Percentiles rank a stretch among this genome's conserved stretches.
phyloP scores from a whole-genome alignment of 92 coral and sea anemone genomes.

The Porites cylindrica region DNA sequence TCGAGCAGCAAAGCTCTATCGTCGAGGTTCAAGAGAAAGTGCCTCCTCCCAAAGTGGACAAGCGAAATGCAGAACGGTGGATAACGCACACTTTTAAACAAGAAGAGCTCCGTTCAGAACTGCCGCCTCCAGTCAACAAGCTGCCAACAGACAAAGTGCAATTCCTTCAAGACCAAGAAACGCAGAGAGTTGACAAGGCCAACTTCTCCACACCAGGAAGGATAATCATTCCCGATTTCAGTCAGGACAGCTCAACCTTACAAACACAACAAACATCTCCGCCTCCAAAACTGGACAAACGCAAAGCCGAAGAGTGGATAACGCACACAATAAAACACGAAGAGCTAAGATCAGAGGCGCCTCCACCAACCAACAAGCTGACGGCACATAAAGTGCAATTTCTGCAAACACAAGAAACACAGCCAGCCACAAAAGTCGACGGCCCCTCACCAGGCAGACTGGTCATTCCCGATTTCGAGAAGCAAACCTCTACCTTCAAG shows the following conservation, averaged over 20 bases:
- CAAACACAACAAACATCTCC: not conserved
- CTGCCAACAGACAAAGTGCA: not conserved
- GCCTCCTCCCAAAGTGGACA: not conserved
- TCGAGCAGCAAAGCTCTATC: not conserved
- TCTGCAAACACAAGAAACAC: not conserved
- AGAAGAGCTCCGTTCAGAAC: conserved; percentile 1
- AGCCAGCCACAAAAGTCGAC: not conserved
- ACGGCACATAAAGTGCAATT: not conserved
- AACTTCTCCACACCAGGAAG: not conserved
- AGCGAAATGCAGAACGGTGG: not conserved
- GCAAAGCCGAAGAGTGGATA: not conserved
- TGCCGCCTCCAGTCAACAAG: not conserved
- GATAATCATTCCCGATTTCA: not conserved
- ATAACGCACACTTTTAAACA: not conserved
- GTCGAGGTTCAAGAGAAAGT: not conserved
- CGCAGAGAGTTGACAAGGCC: not conserved
- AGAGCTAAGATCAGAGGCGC: conserved; percentile 4
- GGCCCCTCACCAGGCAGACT: not conserved
- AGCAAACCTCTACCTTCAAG: not conserved
- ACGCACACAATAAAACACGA: not conserved
- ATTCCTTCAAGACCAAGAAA: not conserved
- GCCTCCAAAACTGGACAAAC: conserved; percentile 5
- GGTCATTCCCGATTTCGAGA: not conserved
- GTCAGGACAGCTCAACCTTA: not conserved
- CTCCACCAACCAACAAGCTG: not conserved